Percentiles rank a stretch among this genome's conserved stretches.
These are phyloP conservation scores for Amyelois transitella DNA, from an alignment of 1,140 invertebrate genomes.

Conservation along the genomic window DNA sequence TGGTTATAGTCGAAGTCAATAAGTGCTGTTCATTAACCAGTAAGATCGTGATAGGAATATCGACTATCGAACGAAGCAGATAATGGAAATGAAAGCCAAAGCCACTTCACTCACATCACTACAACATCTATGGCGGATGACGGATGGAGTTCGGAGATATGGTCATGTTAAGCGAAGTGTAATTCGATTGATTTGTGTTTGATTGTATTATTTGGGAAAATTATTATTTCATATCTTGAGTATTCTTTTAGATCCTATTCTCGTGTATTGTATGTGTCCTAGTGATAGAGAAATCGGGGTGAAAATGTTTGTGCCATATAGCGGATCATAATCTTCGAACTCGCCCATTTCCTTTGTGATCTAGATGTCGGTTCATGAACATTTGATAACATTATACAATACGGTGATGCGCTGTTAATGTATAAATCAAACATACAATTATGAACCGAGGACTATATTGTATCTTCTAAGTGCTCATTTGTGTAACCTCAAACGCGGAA, in stretches of 20 bases:
- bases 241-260: background rate
- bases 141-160: background rate
- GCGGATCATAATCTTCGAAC: slow-evolving; percentile 25
- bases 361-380: slow-evolving; percentile 19
- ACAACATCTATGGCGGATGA: slow-evolving; percentile 3
- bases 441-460: background rate
- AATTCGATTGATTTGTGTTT: background rate
- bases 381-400: background rate
- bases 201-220: background rate
- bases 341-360: slow-evolving; percentile 45
- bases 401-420: background rate
- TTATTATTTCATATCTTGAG: background rate
- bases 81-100: too few relatives aligned
- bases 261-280: background rate
- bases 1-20: too few relatives aligned
- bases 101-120: background rate
- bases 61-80: too few relatives aligned
- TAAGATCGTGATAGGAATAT: too few relatives aligned
- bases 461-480: background rate
- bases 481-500: slow-evolving; percentile 31
- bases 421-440: background rate
- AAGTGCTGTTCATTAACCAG: too few relatives aligned
- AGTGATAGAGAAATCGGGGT: background rate
- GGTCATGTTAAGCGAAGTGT: background rate
- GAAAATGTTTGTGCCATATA: slow-evolving; percentile 21